Evolutionary conservation across 2,797 vertebrate species (phyloP).

Genomic region (Rhynchotus rufescens): DNA sequence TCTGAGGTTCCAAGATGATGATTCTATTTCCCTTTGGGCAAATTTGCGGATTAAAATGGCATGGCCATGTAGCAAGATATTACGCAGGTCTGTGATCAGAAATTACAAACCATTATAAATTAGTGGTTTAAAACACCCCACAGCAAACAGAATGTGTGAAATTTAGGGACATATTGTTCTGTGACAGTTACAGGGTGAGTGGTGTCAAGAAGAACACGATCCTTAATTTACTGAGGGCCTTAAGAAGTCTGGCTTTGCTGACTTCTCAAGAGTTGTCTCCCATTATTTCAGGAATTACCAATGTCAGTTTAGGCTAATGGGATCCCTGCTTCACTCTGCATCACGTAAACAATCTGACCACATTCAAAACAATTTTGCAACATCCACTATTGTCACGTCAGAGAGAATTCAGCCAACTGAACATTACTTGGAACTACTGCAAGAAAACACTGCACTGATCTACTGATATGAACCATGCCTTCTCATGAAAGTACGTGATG

Average conservation of each 20-base stretch:
- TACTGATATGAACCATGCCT: not conserved
- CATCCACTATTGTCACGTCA: not conserved
- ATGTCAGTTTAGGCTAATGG: not conserved
- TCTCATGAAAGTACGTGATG: not conserved
- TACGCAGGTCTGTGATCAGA: not conserved
- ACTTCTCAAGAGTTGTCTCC: slow-evolving; percentile 14
- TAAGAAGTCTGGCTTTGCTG: not conserved
- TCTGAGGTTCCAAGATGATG: not conserved
- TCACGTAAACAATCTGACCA: not conserved
- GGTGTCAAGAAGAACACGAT: not conserved
- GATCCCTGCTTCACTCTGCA: not conserved
- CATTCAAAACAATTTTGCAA: not conserved
- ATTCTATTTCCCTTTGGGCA: not conserved
- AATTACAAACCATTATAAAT: not conserved
- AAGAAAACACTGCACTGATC: not conserved
- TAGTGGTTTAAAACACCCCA: not conserved
- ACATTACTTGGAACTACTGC: not conserved
- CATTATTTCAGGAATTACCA: slow-evolving; percentile 14
- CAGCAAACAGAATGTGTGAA: not conserved
- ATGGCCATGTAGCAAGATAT: not conserved
- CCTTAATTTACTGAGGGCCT: not conserved
- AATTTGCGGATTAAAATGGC: not conserved
- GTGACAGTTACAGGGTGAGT: not conserved
- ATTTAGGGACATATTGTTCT: not conserved
- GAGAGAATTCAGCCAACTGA: not conserved